Evolutionary conservation across 2,797 vertebrate genomes (phyloP), one percentile per base, ranked within the genome.

Genomic region (Xerus rutilus): DNA sequence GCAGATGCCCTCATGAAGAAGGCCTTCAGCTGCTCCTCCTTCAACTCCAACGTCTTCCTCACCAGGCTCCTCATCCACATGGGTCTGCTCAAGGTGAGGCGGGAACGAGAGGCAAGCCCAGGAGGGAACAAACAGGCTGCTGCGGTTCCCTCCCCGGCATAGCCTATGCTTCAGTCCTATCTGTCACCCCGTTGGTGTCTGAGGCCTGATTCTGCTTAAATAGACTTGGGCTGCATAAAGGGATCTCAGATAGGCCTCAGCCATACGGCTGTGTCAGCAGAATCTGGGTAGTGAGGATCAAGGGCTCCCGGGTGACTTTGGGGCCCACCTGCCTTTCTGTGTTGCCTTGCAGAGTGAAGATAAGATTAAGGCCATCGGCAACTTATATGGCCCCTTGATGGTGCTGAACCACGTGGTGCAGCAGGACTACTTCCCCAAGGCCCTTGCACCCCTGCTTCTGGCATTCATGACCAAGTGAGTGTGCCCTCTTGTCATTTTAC

Each of bases 381-480:
- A 99, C 81, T 99, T 99, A 64, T 98, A 99, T 0, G 99, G 99
- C n/a, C 99, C 99, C 96, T 98, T 99, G 87, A 99, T 99, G 96
- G 98, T 98, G 4, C 96, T 99, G 98, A 99, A 99, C 97, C 99
- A 99, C 65, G 96, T 99, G 7, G 99, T 99, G 43, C 99, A 99
- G 69, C 99, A 99, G 98, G 99, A 99, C 97, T 99, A 99, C 97
- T 99, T 99, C 98, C 99, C 99, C 43, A 99, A 99, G 98, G 98
- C 99, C 57, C 98, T 99, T 30, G 98, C 98, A 9, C 98, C 99
- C 3, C 98, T 99, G 96, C 99, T 99, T 91, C 98, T 99, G 20
- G 99, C 99, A 21, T 99, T 99, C 97, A 77, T 99, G 95, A 98
- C 98, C 97, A 99, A 99, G 99, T 99, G 98, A 99, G 99, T 99